Percentiles rank a stretch among this genome's conserved stretches.
Evolutionary conservation across 2,888 invertebrate genomes (phyloP).

Genomic region (Scaptomyza reducta): DNA sequence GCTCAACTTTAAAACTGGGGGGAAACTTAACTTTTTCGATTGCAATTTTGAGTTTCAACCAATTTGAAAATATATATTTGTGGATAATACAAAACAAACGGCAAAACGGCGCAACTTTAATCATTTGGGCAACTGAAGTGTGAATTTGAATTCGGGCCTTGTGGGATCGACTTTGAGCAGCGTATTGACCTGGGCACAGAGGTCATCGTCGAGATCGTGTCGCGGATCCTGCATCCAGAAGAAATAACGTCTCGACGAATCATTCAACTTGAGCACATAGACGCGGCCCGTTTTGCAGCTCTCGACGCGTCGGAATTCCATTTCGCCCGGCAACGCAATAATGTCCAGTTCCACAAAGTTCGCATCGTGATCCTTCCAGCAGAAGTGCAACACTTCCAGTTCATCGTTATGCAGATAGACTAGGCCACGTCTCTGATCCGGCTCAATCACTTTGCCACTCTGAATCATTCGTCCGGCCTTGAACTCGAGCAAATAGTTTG

Average conservation of each 20-base stretch:
- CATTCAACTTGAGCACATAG: constrained; percentile 97
- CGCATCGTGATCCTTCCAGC: constrained; percentile 98
- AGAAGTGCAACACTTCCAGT: constrained; percentile 98
- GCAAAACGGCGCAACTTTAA: neutral
- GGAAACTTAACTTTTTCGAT: too few relatives aligned
- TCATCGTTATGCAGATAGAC: constrained; percentile 98
- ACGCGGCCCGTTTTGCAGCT: constrained; percentile 98
- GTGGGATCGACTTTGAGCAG: constrained; percentile 88
- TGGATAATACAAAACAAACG: too few relatives aligned
- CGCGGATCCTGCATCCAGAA: constrained; percentile 99
- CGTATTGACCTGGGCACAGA: constrained; percentile 95
- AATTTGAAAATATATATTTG: neutral
- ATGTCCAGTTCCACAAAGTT: constrained; percentile 95
- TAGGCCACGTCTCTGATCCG: constrained; percentile 96
- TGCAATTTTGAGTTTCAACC: too few relatives aligned
- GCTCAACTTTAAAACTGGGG: neutral
- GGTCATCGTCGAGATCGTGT: constrained; percentile 96
- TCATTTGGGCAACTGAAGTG: neutral
- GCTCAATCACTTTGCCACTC: constrained; percentile 93
- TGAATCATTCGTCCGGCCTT: constrained; percentile 98
- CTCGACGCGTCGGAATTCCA: constrained; percentile 96
- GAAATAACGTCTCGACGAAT: constrained; percentile 94
- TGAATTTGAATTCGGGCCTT: too few relatives aligned
- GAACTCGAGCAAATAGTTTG: constrained; percentile 93
- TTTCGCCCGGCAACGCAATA: constrained; percentile 98